Evolutionary conservation across 1,140 invertebrate species (phyloP).

Genomic region (Drosophila subpulchrella): DNA sequence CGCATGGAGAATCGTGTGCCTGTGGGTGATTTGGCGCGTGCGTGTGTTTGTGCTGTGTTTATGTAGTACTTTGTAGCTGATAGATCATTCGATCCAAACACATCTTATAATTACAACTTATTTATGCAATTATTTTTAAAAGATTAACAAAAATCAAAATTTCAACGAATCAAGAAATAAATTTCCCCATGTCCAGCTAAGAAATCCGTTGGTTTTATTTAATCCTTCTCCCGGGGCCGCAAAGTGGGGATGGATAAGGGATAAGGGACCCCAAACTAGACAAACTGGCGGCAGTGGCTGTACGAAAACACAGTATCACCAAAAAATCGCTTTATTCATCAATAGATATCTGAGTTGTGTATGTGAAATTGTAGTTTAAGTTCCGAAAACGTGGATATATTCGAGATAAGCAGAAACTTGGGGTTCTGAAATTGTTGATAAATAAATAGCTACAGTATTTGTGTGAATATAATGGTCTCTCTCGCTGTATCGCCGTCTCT

Average conservation of each 20-base stretch:
- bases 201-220: constrained; percentile 28
- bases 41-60: constrained; percentile 21
- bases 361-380: constrained; percentile 23
- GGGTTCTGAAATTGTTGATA: constrained; percentile 8
- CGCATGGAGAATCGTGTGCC: constrained; percentile 13
- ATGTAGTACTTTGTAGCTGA: constrained; percentile 43
- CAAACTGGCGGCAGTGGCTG: constrained; percentile 1
- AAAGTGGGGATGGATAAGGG: too few species aligned
- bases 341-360: constrained; percentile 31
- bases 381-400: constrained; percentile 49
- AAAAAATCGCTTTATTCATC: constrained; percentile 68
- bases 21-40: constrained; percentile 8
- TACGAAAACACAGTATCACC: constrained; percentile 63
- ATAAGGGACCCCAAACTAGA: background rate
- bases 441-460: constrained; percentile 27
- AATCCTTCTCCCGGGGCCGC: background rate
- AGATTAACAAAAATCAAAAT: constrained; percentile 25
- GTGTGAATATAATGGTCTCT: constrained; percentile 13
- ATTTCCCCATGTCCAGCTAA: constrained; percentile 48
- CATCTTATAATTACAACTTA: constrained; percentile 43
- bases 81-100: constrained; percentile 26
- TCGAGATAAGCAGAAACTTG: constrained; percentile 21
- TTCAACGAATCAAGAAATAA: constrained; percentile 49
- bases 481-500: constrained; percentile 40
- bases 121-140: constrained; percentile 59